Conservation (phyloP, 2,888 invertebrate genomes). For the Hydrotaea cyrtoneurina region DNA sequence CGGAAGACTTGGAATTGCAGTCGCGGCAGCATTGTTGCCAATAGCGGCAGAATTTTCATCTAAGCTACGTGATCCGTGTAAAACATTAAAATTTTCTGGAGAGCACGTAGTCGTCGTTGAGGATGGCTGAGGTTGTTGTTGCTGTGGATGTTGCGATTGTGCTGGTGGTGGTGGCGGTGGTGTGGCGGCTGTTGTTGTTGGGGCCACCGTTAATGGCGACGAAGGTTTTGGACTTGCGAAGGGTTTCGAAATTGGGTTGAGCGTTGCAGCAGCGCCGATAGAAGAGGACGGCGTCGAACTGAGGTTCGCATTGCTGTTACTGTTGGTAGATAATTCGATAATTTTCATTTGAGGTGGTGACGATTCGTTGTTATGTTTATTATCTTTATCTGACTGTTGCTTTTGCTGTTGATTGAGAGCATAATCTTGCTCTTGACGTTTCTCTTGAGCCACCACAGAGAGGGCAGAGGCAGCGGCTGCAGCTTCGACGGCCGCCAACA, state of each 20-base stretch:
- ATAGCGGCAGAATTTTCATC: conserved; percentile 62
- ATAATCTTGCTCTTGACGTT: conserved; percentile 57
- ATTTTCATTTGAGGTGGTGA: conserved; percentile 56
- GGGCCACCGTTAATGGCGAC: conserved; percentile 59
- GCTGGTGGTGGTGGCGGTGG: conserved; percentile 21
- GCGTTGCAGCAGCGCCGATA: conserved; percentile 45
- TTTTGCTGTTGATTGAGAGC: conserved; percentile 60
- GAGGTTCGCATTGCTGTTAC: conserved; percentile 42
- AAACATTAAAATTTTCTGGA: conserved; percentile 57
- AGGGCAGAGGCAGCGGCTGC: conserved; percentile 57
- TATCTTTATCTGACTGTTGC: conserved; percentile 46
- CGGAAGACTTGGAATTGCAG: conserved; percentile 67
- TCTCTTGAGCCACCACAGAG: conserved; percentile 58
- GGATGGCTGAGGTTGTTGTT: conserved; percentile 47
- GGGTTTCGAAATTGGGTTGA: conserved; percentile 65
- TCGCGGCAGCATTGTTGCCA: conserved; percentile 57
- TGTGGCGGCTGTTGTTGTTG: conserved; percentile 35
- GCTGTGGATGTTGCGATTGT: conserved; percentile 39
- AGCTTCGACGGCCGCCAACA: conserved; percentile 69
- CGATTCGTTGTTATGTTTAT: conserved; percentile 34
- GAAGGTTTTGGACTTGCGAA: conserved; percentile 64
- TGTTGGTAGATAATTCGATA: conserved; percentile 58
- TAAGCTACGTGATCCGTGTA: conserved; percentile 65
- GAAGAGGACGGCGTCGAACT: conserved; percentile 45
- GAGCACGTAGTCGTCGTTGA: conserved; percentile 61